Percentiles rank a stretch among this genome's conserved stretches.
Evolutionary conservation across 2,888 invertebrate genomes (phyloP).

Genomic region (Pelosia muscerda): DNA sequence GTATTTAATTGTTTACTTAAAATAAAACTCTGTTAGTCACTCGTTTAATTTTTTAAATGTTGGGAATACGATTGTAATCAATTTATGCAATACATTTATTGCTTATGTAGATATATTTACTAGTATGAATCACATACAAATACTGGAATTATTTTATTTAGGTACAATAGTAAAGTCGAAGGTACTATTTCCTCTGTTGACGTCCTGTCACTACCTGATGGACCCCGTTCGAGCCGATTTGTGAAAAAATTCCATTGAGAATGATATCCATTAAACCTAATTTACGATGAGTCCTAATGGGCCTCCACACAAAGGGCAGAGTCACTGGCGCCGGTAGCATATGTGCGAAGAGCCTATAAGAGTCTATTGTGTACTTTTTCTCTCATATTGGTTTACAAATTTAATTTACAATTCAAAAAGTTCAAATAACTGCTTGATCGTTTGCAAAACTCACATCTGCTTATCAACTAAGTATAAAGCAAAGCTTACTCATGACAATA

Average conservation of each 20-base stretch:
- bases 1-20: slow-evolving; percentile 16
- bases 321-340: too few relatives aligned
- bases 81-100: background rate
- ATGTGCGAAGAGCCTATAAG: too few relatives aligned
- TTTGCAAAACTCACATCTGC: background rate
- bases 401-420: too few relatives aligned
- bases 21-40: background rate
- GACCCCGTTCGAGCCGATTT: background rate
- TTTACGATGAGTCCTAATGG: too few relatives aligned
- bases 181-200: background rate
- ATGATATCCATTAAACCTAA: too few relatives aligned
- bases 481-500: background rate
- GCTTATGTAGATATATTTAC: background rate
- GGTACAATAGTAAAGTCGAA: background rate
- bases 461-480: background rate
- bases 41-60: background rate
- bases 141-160: background rate
- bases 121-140: background rate
- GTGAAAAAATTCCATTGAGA: too few relatives aligned
- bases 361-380: too few relatives aligned
- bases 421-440: too few relatives aligned
- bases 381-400: too few relatives aligned
- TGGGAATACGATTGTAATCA: background rate
- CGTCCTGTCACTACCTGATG: background rate
- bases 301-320: too few relatives aligned